A percentile compares a stretch with the other conserved stretches of the same genome.
Conservation (phyloP, 2,113 vertebrate genomes). For the Ondatra zibethicus region DNA sequence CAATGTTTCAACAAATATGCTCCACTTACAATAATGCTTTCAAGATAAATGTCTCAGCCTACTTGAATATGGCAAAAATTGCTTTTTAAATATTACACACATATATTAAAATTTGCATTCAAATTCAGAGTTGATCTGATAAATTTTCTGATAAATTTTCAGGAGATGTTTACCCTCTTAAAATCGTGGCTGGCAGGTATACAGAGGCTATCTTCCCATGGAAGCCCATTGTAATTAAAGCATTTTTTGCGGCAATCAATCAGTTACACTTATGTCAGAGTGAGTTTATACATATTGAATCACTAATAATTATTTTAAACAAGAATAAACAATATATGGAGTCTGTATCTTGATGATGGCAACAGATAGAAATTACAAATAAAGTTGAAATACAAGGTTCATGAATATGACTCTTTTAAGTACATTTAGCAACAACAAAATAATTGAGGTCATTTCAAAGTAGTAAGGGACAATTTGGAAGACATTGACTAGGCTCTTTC, state of each 20-base stretch:
- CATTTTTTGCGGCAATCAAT: neutral
- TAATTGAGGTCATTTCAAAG: neutral
- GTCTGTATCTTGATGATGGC: neutral
- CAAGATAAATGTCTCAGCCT: neutral
- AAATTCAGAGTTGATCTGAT: neutral
- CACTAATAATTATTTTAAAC: neutral
- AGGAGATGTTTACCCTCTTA: neutral
- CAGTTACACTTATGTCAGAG: neutral
- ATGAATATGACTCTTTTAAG: neutral
- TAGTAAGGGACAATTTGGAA: neutral
- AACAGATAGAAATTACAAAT: neutral
- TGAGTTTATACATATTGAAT: neutral
- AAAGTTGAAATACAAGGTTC: neutral
- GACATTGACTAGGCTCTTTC: neutral
- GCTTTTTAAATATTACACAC: neutral
- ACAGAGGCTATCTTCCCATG: neutral
- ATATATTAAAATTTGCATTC: neutral
- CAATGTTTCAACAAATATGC: neutral
- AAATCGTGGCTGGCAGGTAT: neutral
- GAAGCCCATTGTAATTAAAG: neutral
- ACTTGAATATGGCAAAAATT: neutral
- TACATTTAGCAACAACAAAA: slow-evolving; percentile 10
- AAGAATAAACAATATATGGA: neutral
- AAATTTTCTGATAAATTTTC: slow-evolving; percentile 1
- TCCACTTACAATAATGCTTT: neutral